These are phyloP conservation scores for Danio tinwini DNA, from an alignment of 2,797 vertebrate genomes.

Conservation along the genomic window DNA sequence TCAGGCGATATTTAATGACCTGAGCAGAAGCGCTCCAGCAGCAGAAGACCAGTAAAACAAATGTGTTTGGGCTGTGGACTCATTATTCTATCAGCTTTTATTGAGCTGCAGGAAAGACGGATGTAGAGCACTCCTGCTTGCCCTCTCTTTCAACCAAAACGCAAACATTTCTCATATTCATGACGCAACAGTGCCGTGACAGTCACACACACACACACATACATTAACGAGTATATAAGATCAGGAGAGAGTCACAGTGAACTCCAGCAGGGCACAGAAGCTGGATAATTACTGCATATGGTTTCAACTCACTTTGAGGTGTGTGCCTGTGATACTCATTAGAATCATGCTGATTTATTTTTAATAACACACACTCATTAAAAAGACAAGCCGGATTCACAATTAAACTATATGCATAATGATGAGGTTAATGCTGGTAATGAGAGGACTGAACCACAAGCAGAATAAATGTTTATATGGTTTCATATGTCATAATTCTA, in stretches of 20 bases:
- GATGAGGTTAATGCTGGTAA: not conserved
- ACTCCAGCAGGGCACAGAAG: constrained; percentile 14
- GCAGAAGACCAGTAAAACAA: constrained; percentile 47
- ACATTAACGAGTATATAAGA: constrained; percentile 1
- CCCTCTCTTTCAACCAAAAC: constrained; percentile 16
- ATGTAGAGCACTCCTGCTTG: not conserved
- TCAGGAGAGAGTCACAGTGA: not conserved
- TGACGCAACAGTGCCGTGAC: not conserved
- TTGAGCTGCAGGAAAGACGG: constrained; percentile 29
- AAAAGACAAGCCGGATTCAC: not conserved
- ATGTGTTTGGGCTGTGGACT: constrained; percentile 41
- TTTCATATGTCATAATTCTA: not conserved
- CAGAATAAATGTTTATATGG: not conserved
- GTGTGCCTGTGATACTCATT: constrained; percentile 36
- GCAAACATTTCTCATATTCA: constrained; percentile 22
- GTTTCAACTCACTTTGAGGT: constrained; percentile 33
- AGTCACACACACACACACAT: constrained; percentile 15
- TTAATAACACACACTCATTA: constrained; percentile 28
- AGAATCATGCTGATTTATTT: constrained; percentile 24
- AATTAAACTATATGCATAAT: not conserved
- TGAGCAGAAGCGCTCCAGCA: constrained; percentile 12
- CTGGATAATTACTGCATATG: constrained; percentile 32
- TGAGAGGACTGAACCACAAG: not conserved
- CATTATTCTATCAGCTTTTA: constrained; percentile 46
- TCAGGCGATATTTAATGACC: constrained; percentile 48